phyloP scores from a whole-genome alignment of 2,888 invertebrate species.

The Steinernema hermaphroditum region DNA sequence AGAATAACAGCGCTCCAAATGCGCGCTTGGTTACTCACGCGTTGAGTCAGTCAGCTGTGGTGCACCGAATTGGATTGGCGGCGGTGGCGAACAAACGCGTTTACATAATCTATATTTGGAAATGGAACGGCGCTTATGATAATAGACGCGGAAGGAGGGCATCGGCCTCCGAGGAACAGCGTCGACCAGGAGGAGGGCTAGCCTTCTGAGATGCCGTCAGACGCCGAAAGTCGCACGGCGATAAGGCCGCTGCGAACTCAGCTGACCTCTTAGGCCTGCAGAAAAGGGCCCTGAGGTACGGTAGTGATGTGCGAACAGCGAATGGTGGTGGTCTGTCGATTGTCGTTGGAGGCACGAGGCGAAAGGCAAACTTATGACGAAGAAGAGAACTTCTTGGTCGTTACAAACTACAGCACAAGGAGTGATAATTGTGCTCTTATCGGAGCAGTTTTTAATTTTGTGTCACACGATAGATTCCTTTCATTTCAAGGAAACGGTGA shows the following conservation, averaged over 20 bases:
- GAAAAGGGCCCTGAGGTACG: not conserved
- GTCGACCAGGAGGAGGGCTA: not conserved
- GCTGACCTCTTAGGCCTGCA: too few species aligned
- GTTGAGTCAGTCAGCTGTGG: not conserved
- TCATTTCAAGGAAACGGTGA: too few species aligned
- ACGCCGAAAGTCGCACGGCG: constrained; percentile 17
- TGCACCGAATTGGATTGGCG: not conserved
- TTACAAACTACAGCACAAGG: constrained; percentile 20
- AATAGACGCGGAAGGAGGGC: constrained; percentile 4
- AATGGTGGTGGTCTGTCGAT: too few species aligned
- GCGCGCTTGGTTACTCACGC: not conserved
- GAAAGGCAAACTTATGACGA: too few species aligned
- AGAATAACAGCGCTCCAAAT: too few species aligned
- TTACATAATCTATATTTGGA: constrained; percentile 17
- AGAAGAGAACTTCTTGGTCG: not conserved
- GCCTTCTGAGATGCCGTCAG: not conserved
- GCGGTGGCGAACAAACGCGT: not conserved
- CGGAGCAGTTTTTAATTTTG: not conserved
- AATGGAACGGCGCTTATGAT: constrained; percentile 25
- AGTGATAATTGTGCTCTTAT: too few species aligned
- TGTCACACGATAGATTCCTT: not conserved
- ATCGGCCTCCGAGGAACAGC: not conserved
- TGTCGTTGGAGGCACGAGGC: too few species aligned
- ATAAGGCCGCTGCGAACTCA: not conserved
- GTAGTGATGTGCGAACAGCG: not conserved